Evolutionary conservation across 1,140 invertebrate genomes (phyloP), one percentile per base, ranked within the genome.

Genomic region (Arctopsyche grandis): DNA sequence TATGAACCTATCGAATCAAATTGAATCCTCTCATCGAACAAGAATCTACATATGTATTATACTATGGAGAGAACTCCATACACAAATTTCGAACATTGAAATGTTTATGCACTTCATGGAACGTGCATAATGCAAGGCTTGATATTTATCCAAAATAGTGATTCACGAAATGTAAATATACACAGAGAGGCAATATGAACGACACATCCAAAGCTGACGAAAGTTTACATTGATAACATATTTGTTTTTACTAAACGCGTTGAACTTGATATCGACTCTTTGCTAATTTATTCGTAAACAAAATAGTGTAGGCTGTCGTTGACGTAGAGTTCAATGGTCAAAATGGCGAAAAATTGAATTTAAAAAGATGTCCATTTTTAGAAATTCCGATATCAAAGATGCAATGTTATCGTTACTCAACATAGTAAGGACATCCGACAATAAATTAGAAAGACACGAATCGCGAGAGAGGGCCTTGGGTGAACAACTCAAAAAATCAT

Each of bases 391-490:
- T 79, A 94, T 96, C 71, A 91, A 93, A 81, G 92, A 94, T 84
- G 94, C 93, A 0, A 92, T 96, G 85, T 85, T 95, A 80, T 94
- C 94, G 24, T 86, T 98, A 79, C 93, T 96, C 60, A 92, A 95
- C 84, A 93, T 95, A 85, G 92, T 95, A 86, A 89, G 94, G 22
- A 91, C 91, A 22, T 92, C 93, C 77, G 94, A 94, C 60, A 93
- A 94, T 83, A 96, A 96, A 86, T 85, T 97, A 79, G 95, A 96
- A 83, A 87, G 95, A 24, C 95, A 97, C 85, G 95, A 97, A 85
- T 91, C 90, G 75, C 88, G 95, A 14, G 95, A 96, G 84, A 91
- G 93, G 52, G 92, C 93, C 7, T 85, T 95, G 0, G 94, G 93
- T 0, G 94, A 96, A 74, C 90, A 94, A 75, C 83, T 95, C 5